Evolutionary conservation across 1,140 invertebrate genomes (phyloP).

Genomic region (Coelopa frigida): DNA sequence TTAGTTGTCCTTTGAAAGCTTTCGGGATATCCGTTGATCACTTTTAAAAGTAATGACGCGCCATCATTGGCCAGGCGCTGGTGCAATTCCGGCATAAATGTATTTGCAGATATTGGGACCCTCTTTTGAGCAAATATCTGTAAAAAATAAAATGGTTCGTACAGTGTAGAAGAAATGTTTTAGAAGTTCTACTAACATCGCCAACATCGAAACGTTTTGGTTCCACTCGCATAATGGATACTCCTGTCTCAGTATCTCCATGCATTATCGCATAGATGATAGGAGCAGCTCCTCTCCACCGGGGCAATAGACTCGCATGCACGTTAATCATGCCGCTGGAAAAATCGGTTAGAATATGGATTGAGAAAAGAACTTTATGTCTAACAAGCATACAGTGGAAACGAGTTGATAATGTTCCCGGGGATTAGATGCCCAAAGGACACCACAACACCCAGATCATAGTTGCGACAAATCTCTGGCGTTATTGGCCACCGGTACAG

Average conservation of each 20-base stretch:
- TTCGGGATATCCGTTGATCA: constrained; percentile 54
- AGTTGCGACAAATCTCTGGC: constrained; percentile 36
- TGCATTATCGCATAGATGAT: constrained; percentile 56
- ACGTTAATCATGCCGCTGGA: constrained; percentile 85
- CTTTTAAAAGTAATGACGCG: constrained; percentile 58
- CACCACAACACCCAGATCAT: constrained; percentile 61
- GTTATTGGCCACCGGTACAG: constrained; percentile 53
- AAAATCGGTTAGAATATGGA: too few species aligned
- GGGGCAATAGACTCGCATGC: constrained; percentile 83
- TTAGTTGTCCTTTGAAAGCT: constrained; percentile 51
- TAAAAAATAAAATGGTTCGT: constrained; percentile 3
- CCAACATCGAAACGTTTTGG: constrained; percentile 85
- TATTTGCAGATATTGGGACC: constrained; percentile 54
- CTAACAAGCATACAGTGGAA: constrained; percentile 53
- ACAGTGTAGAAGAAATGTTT: neutral
- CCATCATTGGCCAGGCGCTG: constrained; percentile 60
- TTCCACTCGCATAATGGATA: constrained; percentile 83
- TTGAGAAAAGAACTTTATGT: neutral
- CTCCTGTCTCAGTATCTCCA: constrained; percentile 74
- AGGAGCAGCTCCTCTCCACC: constrained; percentile 76
- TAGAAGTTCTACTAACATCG: constrained; percentile 32
- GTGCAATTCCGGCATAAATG: constrained; percentile 61
- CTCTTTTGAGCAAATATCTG: constrained; percentile 63
- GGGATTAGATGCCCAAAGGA: constrained; percentile 69
- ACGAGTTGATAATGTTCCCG: constrained; percentile 52